A percentile compares a stretch with the other conserved stretches of the same genome.
phyloP scores from a whole-genome alignment of 2,888 invertebrate species.

The Aleiodes testaceus region DNA sequence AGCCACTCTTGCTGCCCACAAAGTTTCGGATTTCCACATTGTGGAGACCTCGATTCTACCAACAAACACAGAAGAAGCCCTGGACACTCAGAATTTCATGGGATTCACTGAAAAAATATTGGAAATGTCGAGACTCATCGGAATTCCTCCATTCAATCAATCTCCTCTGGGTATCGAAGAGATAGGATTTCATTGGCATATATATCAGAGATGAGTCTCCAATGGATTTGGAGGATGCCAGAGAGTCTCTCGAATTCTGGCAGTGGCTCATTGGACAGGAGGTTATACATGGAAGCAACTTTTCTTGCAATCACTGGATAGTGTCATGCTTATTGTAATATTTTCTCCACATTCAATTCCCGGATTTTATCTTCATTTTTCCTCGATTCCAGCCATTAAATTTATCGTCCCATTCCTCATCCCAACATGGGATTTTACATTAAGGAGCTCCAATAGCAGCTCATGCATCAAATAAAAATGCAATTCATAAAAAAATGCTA shows the following conservation, averaged over 20 bases:
- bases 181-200: constrained; percentile 7
- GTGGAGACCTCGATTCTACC: too few relatives aligned
- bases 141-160: constrained; percentile 17
- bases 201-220: constrained; percentile 14
- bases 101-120: neutral
- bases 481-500: too few relatives aligned
- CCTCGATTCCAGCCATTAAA: constrained; percentile 16
- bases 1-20: too few relatives aligned
- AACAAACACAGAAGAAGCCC: neutral
- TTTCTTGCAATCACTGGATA: constrained; percentile 10
- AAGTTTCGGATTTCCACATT: too few relatives aligned
- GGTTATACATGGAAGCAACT: constrained; percentile 5
- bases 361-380: constrained; percentile 23
- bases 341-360: constrained; percentile 22
- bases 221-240: constrained; percentile 22
- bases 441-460: neutral
- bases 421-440: neutral
- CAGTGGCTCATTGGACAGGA: constrained; percentile 4
- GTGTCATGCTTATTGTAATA: constrained; percentile 25
- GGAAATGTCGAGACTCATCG: constrained; percentile 2
- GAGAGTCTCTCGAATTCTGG: neutral
- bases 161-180: neutral
- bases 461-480: too few relatives aligned
- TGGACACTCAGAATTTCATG: constrained; percentile 1
- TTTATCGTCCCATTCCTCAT: constrained; percentile 18